A percentile compares a stretch with the other conserved stretches of the same genome.
phyloP scores from a whole-genome alignment of 37 sponge, comb jelly and placozoan species.

The Dysidea cf. avara region DNA sequence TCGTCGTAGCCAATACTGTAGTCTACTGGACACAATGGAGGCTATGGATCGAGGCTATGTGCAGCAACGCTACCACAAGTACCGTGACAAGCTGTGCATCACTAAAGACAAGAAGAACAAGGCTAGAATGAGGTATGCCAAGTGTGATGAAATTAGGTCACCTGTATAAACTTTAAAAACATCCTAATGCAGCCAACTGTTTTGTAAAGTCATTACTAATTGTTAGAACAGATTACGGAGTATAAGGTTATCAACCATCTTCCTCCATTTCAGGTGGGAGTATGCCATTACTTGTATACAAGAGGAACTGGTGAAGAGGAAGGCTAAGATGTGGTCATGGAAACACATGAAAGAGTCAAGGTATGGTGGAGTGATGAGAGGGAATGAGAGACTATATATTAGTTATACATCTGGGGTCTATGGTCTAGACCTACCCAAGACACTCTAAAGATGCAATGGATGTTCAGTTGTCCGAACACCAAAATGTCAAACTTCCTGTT shows the following conservation, averaged over 20 bases:
- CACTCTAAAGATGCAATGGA: neutral
- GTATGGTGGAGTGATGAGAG: conserved; percentile 20
- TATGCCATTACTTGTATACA: conserved; percentile 70
- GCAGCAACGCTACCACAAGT: conserved; percentile 61
- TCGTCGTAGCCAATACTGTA: conserved; percentile 41
- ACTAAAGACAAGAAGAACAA: conserved; percentile 19
- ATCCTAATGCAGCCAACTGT: no score
- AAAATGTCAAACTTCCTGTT: neutral
- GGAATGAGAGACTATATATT: no score
- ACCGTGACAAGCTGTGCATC: conserved; percentile 1
- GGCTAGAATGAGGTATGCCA: no score
- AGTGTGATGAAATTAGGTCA: no score
- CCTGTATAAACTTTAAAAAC: no score
- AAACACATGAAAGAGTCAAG: conserved; percentile 76
- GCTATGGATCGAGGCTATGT: conserved; percentile 36
- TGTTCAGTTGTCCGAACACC: neutral
- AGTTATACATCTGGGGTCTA: neutral
- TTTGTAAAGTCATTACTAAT: no score
- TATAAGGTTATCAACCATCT: no score
- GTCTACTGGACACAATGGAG: conserved; percentile 46
- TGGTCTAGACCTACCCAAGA: neutral
- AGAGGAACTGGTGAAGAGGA: conserved; percentile 68
- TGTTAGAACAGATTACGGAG: no score
- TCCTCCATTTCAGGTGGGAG: conserved; percentile 84
- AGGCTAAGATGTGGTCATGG: conserved; percentile 68